phyloP scores from a whole-genome alignment of 2,888 invertebrate genomes.

The Rotaria sp. region DNA sequence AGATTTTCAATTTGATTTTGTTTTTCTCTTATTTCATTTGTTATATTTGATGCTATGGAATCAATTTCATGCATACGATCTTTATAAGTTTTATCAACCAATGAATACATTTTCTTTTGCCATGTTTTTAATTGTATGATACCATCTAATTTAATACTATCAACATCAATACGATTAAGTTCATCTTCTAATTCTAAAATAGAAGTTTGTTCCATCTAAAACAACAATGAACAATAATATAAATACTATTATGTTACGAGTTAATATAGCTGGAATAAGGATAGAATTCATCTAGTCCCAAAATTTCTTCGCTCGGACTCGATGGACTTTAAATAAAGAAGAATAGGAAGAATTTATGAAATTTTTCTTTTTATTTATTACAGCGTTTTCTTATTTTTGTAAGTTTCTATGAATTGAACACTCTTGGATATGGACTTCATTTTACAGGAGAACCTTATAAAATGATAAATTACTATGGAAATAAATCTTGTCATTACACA shows the following conservation, averaged over 20 bases:
- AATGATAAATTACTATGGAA: no score
- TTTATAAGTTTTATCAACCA: neutral
- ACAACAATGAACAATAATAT: neutral
- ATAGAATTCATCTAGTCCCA: no score
- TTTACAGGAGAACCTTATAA: no score
- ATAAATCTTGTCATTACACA: no score
- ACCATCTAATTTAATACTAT: conserved; percentile 12
- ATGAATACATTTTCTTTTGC: neutral
- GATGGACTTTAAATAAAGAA: no score
- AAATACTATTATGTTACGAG: no score
- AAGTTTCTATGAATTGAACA: no score
- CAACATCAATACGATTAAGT: neutral
- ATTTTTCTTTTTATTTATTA: no score
- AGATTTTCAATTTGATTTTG: neutral
- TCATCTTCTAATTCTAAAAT: neutral
- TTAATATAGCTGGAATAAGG: neutral
- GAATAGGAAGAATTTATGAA: no score
- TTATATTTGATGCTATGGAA: neutral
- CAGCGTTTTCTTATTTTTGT: no score
- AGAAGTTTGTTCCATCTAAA: neutral
- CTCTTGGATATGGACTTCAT: no score
- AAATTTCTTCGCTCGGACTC: no score
- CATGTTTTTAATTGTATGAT: neutral
- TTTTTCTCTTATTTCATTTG: neutral
- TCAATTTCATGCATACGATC: conserved; percentile 19